These are phyloP conservation scores for Sterrhoptilus dennistouni DNA, from an alignment of 2,113 vertebrate genomes.

Conservation along the genomic window DNA sequence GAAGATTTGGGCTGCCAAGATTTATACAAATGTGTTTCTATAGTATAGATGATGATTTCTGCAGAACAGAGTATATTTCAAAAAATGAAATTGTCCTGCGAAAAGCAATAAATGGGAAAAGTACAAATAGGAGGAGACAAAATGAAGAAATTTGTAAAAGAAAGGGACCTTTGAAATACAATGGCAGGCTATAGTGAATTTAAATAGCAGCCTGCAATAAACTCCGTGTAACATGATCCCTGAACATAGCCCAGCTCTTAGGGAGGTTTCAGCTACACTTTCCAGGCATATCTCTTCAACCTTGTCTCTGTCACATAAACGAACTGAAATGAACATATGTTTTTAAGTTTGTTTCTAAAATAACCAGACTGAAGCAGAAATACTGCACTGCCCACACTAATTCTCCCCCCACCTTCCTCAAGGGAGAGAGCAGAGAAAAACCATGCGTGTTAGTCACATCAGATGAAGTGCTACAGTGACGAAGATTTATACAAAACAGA, in stretches of 20 bases:
- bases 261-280: slow-evolving; percentile 40
- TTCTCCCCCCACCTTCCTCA: slow-evolving; percentile 18
- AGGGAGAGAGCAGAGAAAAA: slow-evolving; percentile 45
- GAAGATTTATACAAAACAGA: slow-evolving; percentile 29
- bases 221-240: neutral
- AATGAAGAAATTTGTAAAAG: neutral
- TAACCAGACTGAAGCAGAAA: slow-evolving; percentile 30
- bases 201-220: slow-evolving; percentile 9
- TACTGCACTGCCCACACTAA: neutral
- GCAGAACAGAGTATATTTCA: neutral
- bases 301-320: slow-evolving; percentile 45
- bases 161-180: neutral
- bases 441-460: slow-evolving; percentile 20
- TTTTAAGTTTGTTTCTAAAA: slow-evolving; percentile 60
- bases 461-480: slow-evolving; percentile 8
- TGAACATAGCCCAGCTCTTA: neutral
- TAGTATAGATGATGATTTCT: neutral
- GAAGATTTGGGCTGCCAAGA: neutral
- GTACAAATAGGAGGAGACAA: neutral
- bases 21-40: neutral
- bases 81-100: neutral
- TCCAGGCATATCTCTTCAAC: slow-evolving; percentile 33
- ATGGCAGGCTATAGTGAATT: neutral
- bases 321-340: slow-evolving; percentile 53
- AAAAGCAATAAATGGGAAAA: neutral